Evolutionary conservation across 2,113 vertebrate genomes (phyloP).

Genomic region (Oreochromis niloticus): DNA sequence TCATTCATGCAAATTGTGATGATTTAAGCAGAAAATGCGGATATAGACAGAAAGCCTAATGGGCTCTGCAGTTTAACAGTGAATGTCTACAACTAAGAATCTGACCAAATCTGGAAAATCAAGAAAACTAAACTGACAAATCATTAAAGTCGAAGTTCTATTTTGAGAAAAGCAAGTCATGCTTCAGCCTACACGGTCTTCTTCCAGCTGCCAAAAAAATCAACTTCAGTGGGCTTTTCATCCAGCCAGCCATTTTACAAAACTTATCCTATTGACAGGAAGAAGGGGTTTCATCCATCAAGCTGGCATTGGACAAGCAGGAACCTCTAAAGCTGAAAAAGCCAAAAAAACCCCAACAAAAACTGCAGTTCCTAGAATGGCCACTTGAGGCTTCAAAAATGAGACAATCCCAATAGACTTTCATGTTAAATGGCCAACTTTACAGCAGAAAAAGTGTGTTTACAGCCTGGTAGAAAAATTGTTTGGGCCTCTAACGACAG

Average conservation of each 20-base stretch:
- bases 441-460: neutral
- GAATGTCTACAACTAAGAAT: neutral
- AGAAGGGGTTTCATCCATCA: neutral
- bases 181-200: neutral
- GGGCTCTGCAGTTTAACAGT: neutral
- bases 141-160: neutral
- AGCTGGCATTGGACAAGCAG: neutral
- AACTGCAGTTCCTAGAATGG: neutral
- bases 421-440: neutral
- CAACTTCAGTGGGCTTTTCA: neutral
- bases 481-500: neutral
- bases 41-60: neutral
- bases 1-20: neutral
- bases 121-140: neutral
- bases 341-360: accelerated
- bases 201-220: neutral
- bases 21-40: neutral
- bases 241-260: neutral
- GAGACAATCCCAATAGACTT: neutral
- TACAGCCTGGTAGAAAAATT: neutral
- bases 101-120: neutral
- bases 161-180: neutral
- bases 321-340: neutral
- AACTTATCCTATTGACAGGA: neutral
- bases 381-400: neutral